Evolutionary conservation across 2,113 vertebrate species (phyloP), one percentile per base, ranked within the genome.

Genomic region (Garra rufa): DNA sequence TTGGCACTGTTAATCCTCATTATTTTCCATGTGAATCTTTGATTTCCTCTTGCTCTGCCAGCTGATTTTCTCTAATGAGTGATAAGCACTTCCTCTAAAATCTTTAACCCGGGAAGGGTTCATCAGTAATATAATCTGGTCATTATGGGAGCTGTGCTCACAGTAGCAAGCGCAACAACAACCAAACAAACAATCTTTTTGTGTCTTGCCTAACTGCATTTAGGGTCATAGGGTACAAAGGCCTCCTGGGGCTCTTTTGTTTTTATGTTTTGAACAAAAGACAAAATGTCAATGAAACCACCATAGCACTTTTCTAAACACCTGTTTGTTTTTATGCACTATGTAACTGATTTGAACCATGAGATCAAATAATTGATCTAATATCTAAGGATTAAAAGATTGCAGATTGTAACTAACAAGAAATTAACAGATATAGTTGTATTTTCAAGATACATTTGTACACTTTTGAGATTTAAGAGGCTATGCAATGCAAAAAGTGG

Each of bases 1-100:
- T 79, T 79, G 76, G 76, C 76, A 79, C 41, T 63, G 77, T 34
- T 65, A 80, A 67, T 44, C 77, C 59, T 65, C 77, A n/a, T 67
- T 65, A 80, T 80, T 80, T 80, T 80, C 41, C 41, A 61, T 44
- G 74, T 55, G 50, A 77, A 77, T 77, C 75, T 57, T 77, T 77
- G 55, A 78, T 78, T 78, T 78, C 34, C 76, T n/a, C 55, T 78
- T 28, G 76, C 76, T 61, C 14, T 61, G 57, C 55, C 34, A 78
- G n/a, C 76, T 78, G 76, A 78, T 61, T 78, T 78, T 19, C 76
- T 43, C 55, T 59, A 61, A 78, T 78, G 55, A 61, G 38, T 78
- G 55, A 78, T 78, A 44, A 78, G 76, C 52, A 24, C 52, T 76
- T 76, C 34, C 48, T n/a, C 57, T 46, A 14, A 55, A 57, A 57